phyloP scores from a whole-genome alignment of 2,797 vertebrate species.

The Lacerta viridis region DNA sequence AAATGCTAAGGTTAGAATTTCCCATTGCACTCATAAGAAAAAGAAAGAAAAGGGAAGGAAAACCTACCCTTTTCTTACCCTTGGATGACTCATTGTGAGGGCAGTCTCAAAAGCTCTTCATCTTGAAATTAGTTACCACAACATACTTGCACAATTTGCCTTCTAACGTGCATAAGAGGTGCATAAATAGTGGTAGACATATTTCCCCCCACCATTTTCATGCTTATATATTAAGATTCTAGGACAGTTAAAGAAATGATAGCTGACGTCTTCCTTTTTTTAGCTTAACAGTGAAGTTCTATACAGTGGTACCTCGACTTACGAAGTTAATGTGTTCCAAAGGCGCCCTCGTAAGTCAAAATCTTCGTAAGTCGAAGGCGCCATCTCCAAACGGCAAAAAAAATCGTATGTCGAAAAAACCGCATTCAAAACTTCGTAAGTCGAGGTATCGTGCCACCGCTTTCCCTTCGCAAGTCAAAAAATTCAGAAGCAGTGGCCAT shows the following conservation, averaged over 20 bases:
- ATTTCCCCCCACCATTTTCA: neutral
- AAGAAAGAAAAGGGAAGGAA: neutral
- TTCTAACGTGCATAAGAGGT: neutral
- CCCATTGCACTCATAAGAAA: neutral
- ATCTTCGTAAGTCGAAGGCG: too few relatives aligned
- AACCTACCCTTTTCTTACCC: too few relatives aligned
- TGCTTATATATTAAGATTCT: neutral
- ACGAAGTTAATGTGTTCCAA: too few relatives aligned
- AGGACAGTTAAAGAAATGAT: neutral
- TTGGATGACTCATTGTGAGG: neutral
- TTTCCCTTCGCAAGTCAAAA: too few relatives aligned
- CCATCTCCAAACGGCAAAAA: too few relatives aligned
- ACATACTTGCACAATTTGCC: neutral
- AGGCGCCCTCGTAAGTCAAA: too few relatives aligned
- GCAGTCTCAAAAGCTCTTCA: neutral
- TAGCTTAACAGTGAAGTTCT: neutral
- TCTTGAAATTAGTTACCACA: neutral
- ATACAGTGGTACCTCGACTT: too few relatives aligned
- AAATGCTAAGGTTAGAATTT: neutral
- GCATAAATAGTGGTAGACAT: too few relatives aligned
- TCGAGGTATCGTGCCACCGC: too few relatives aligned
- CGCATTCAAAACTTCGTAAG: too few relatives aligned
- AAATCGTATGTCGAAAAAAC: too few relatives aligned
- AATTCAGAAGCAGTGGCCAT: too few relatives aligned
- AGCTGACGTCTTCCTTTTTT: neutral